Percentiles rank a stretch among this genome's conserved stretches.
Evolutionary conservation across 2,888 invertebrate genomes (phyloP).

Genomic region (Lithophane leautieri): DNA sequence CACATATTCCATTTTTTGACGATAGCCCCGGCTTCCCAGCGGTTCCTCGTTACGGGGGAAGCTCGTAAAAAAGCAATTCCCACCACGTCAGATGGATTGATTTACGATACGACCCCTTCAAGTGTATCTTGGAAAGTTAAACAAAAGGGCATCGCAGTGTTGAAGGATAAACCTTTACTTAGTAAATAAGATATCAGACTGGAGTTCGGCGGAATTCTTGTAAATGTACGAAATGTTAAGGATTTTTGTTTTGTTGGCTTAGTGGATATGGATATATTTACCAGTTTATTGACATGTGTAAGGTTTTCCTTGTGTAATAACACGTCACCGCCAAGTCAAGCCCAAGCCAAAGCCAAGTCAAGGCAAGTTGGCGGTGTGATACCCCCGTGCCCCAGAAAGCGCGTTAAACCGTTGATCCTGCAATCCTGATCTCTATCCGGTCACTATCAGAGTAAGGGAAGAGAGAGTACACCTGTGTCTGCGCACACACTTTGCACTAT

Average conservation of each 20-base stretch:
- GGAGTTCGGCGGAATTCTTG: slow-evolving; percentile 26
- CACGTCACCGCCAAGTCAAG: too few species aligned
- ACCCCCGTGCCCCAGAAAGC: too few species aligned
- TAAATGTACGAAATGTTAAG: slow-evolving; percentile 22
- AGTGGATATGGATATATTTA: neutral
- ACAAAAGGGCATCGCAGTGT: slow-evolving; percentile 66
- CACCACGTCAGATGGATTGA: slow-evolving; percentile 81
- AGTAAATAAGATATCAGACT: slow-evolving; percentile 67
- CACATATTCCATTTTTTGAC: slow-evolving; percentile 15
- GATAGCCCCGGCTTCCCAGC: slow-evolving; percentile 30
- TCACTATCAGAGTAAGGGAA: too few species aligned
- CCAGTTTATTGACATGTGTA: neutral
- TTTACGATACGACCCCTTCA: slow-evolving; percentile 79
- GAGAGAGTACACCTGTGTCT: too few species aligned
- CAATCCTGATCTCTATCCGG: too few species aligned
- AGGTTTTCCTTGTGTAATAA: neutral
- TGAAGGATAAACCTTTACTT: slow-evolving; percentile 67
- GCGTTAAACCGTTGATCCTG: too few species aligned
- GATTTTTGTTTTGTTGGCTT: slow-evolving; percentile 12
- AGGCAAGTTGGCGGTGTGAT: too few species aligned
- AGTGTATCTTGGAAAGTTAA: slow-evolving; percentile 73
- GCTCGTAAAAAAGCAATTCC: slow-evolving; percentile 81
- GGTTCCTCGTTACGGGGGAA: slow-evolving; percentile 59
- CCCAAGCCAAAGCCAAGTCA: too few species aligned
- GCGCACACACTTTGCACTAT: too few species aligned